Percentiles rank a stretch among this genome's conserved stretches.
phyloP scores from a whole-genome alignment of 2,113 vertebrate genomes.

The Hypocryptadius cinnamomeus region DNA sequence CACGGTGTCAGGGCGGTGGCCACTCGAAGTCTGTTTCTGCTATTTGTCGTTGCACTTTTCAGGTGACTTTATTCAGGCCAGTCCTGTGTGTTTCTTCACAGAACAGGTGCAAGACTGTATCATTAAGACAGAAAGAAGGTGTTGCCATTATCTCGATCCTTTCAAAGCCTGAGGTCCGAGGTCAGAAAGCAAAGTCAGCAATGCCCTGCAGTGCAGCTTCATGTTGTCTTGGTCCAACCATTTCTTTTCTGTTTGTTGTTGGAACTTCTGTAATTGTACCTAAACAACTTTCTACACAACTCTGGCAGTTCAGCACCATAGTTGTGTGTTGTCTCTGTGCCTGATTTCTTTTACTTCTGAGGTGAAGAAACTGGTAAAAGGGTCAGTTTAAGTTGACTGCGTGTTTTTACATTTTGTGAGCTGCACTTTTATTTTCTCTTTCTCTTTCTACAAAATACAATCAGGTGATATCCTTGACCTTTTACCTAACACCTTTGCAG shows the following conservation, averaged over 20 bases:
- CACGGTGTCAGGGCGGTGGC: not conserved
- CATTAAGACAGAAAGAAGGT: not conserved
- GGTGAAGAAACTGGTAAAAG: not conserved
- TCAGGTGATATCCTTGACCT: not conserved
- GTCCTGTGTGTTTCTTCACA: not conserved
- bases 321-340: not conserved
- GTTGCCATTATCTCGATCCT: not conserved
- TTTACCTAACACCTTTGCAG: not conserved
- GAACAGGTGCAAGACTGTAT: not conserved
- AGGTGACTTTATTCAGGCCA: not conserved
- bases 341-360: not conserved
- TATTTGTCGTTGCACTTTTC: not conserved
- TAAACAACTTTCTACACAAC: not conserved
- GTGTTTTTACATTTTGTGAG: not conserved
- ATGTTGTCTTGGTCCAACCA: not conserved
- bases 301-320: not conserved
- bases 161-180: not conserved
- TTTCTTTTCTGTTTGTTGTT: not conserved
- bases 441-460: not conserved
- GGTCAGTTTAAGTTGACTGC: not conserved
- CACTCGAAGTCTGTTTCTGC: not conserved
- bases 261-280: not conserved
- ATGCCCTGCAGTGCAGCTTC: not conserved
- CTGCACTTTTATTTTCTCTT: not conserved
- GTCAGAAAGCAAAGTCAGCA: not conserved